These are phyloP conservation scores for Apogon hyalosoma DNA, from an alignment of 2,797 vertebrate species.

Conservation along the genomic window DNA sequence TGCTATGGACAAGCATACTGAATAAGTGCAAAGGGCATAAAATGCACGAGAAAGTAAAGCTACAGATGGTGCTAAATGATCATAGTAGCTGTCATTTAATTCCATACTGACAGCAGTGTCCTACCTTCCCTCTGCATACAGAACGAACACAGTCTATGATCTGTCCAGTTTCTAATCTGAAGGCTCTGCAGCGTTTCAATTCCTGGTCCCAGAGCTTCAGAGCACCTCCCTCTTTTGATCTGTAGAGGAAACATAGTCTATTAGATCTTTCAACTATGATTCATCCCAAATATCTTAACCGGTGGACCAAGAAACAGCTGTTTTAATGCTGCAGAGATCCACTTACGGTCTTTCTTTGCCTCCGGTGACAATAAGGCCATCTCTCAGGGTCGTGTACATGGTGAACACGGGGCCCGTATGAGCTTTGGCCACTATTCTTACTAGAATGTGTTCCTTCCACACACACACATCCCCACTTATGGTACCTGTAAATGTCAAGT, in stretches of 20 bases:
- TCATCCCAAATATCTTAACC: too few species aligned
- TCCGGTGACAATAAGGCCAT: conserved; percentile 96
- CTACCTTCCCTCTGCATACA: conserved; percentile 94
- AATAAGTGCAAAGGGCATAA: too few species aligned
- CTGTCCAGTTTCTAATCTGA: conserved; percentile 95
- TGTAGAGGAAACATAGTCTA: too few species aligned
- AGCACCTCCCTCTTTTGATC: conserved; percentile 93
- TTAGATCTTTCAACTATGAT: too few species aligned
- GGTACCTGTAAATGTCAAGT: conserved; percentile 95
- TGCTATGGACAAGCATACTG: too few species aligned
- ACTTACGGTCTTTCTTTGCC: conserved; percentile 97
- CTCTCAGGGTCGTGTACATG: conserved; percentile 96
- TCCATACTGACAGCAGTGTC: too few species aligned
- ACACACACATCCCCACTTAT: conserved; percentile 96
- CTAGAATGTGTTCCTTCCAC: conserved; percentile 95
- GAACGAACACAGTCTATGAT: conserved; percentile 93
- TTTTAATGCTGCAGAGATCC: conserved; percentile 76
- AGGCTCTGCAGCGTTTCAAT: conserved; percentile 97
- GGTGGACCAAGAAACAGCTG: too few species aligned
- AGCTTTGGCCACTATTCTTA: conserved; percentile 94
- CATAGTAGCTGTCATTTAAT: too few species aligned
- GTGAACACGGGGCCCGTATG: conserved; percentile 95
- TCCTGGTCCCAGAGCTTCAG: conserved; percentile 99
- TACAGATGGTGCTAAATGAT: too few species aligned
- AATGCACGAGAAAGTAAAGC: too few species aligned